Evolutionary conservation across 2,888 invertebrate species (phyloP).

Genomic region (Noctua comes): DNA sequence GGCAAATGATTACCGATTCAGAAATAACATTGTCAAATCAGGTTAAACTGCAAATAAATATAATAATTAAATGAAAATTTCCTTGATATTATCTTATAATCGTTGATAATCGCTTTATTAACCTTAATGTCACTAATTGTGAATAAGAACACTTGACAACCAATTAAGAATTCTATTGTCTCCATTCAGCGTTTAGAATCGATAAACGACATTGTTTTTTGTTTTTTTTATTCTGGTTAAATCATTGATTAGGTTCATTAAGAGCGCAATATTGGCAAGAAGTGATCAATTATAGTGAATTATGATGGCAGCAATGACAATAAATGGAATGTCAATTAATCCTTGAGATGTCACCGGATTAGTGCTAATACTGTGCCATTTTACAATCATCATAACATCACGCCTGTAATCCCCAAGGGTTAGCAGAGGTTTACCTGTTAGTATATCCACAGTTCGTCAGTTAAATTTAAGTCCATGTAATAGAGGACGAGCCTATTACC

Average conservation of each 20-base stretch:
- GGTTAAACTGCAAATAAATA: constrained; percentile 21
- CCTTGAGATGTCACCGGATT: constrained; percentile 16
- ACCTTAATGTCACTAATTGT: constrained; percentile 43
- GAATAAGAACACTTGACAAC: constrained; percentile 31
- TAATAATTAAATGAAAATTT: constrained; percentile 35
- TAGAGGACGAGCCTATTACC: no score
- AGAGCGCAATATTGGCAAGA: constrained; percentile 10
- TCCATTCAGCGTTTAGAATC: constrained; percentile 40
- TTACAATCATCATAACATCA: not conserved
- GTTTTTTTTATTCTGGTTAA: constrained; percentile 21
- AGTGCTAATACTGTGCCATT: not conserved
- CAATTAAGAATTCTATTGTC: constrained; percentile 37
- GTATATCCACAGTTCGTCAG: no score
- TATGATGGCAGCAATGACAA: constrained; percentile 1
- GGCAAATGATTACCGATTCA: not conserved
- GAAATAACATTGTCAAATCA: constrained; percentile 33
- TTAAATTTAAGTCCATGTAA: no score
- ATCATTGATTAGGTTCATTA: constrained; percentile 39
- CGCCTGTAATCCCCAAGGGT: not conserved
- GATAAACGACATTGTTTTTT: constrained; percentile 17
- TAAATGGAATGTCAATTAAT: constrained; percentile 8
- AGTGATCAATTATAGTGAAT: constrained; percentile 23
- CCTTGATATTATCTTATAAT: constrained; percentile 14
- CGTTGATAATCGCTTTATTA: constrained; percentile 44
- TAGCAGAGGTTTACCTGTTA: no score